Evolutionary conservation across 2,888 invertebrate genomes (phyloP).

Genomic region (Drosophila percnosoma): DNA sequence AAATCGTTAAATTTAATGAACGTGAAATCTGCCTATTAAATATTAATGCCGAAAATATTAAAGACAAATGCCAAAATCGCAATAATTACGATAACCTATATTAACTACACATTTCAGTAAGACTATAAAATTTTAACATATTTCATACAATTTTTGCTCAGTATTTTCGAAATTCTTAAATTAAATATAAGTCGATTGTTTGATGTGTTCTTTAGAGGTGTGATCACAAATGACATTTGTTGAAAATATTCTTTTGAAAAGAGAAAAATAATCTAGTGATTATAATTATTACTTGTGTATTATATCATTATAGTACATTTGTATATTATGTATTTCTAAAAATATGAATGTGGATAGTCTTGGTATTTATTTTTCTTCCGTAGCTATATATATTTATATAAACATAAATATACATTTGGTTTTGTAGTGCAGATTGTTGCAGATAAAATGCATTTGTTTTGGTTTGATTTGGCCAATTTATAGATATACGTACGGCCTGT

Average conservation of each 20-base stretch:
- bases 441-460: slow-evolving; percentile 48
- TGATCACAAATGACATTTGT: too few species aligned
- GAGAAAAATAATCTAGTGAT: too few species aligned
- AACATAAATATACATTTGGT: neutral
- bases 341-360: neutral
- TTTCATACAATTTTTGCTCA: too few species aligned
- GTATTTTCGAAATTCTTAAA: too few species aligned
- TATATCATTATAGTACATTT: neutral
- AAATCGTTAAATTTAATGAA: neutral
- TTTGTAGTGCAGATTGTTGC: slow-evolving; percentile 17
- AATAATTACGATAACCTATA: neutral
- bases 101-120: neutral
- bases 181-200: too few species aligned
- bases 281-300: neutral
- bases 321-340: neutral
- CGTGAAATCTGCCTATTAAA: neutral
- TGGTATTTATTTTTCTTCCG: neutral
- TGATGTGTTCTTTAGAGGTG: too few species aligned
- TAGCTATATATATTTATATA: neutral
- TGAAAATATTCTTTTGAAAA: too few species aligned
- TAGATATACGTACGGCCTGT: slow-evolving; percentile 31
- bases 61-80: neutral
- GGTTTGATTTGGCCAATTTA: slow-evolving; percentile 37
- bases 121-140: neutral
- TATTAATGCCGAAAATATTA: too few species aligned